Base-by-base conservation (phyloP, 2,888 invertebrate genomes). In the Drosophila atripex region DNA sequence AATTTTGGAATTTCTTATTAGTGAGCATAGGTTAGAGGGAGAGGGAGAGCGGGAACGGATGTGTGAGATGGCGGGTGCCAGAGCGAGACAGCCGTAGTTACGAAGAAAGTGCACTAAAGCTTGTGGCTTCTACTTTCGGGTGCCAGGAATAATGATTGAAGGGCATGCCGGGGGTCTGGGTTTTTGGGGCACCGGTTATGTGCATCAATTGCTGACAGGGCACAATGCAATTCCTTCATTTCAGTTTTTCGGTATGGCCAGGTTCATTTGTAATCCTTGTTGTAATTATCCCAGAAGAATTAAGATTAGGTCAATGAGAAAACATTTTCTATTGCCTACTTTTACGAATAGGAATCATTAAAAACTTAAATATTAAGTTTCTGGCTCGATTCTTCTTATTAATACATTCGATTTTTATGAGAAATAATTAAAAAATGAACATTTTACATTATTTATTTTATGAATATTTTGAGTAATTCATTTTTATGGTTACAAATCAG, bases 1-100 rank as follows among this genome's bases (percentile, higher is more conserved):
- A 57, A 76, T 86, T 63, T 88, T 54, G 69, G 53, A 78, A 78
- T 86, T 88, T 83, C 82, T 83, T 83, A 83, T 86, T 79, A 88
- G 86, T 76, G 78, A 38, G 49, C 35, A 49, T n/a, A 66, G 72
- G 76, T 53, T 76, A 82, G 68, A 59, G 50, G 61, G 76, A 54
- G 70, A 59, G 52, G 61, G 73, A 54, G 50, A 53, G 30, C 38
- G 38, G n/a, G 9, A 25, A 30, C 30, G 25, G 35, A 28, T 30
- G 64, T 64, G 45, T 43, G 39, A 35, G 30, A 7, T 18, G 18
- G 14, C 47, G 8, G 14, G 11, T 43, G 69, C 11, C 18, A 54
- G 45, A 72, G 58, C 30, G 60, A 59, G 72, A 32, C 60, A 38
- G 72, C 49, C n/a, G 60, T 56, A 70, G 68, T 60, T 63, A 63